phyloP scores from a whole-genome alignment of 2,888 invertebrate genomes.

The Torymus auratus region DNA sequence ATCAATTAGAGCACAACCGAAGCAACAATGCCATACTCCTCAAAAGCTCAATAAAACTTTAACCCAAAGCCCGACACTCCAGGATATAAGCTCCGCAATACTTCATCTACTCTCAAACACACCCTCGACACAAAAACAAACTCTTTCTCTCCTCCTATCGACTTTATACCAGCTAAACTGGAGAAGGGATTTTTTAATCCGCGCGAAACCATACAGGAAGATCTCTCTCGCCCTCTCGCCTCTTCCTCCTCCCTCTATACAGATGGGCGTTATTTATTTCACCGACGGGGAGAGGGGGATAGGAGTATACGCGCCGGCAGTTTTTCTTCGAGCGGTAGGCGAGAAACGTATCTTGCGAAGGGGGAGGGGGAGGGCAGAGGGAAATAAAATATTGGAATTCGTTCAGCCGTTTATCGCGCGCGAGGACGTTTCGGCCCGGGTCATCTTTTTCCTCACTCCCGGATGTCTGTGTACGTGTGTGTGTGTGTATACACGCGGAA shows the following conservation, averaged over 20 bases:
- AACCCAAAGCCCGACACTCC: no score
- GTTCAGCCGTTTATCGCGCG: conserved; percentile 58
- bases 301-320: conserved; percentile 17
- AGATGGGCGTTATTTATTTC: conserved; percentile 53
- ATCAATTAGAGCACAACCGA: no score
- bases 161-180: conserved; percentile 8
- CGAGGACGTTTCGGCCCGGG: background rate
- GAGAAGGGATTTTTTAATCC: conserved; percentile 47
- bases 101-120: no score
- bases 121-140: no score
- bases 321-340: conserved; percentile 44
- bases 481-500: background rate
- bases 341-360: conserved; percentile 45
- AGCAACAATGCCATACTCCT: no score
- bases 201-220: conserved; percentile 24
- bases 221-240: conserved; percentile 1
- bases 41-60: no score
- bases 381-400: conserved; percentile 60
- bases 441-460: background rate
- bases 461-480: background rate
- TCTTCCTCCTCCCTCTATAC: conserved; percentile 7
- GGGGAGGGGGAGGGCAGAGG: conserved; percentile 3
- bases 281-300: background rate
- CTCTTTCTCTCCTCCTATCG: background rate
- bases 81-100: no score